Conservation (phyloP, 2,113 vertebrate genomes). For the Neolamprologus sp. region DNA sequence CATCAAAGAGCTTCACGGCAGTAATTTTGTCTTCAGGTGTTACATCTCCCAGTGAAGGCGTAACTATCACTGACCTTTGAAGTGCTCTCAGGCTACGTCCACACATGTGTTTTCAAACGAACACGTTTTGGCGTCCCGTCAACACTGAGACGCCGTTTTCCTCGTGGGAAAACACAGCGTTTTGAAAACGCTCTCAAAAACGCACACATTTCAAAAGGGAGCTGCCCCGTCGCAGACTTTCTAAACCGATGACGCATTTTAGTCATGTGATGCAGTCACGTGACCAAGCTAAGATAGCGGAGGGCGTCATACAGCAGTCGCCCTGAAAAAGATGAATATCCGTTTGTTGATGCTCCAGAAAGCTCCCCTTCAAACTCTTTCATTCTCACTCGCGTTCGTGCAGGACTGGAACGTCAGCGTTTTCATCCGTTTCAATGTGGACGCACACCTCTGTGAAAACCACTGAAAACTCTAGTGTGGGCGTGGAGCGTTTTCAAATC, state of each 20-base stretch:
- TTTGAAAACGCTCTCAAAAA: not conserved
- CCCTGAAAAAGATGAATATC: not conserved
- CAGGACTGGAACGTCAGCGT: not conserved
- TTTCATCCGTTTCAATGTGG: not conserved
- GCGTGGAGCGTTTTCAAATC: not conserved
- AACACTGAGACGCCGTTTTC: not conserved
- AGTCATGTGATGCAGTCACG: not conserved
- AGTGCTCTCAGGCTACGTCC: not conserved
- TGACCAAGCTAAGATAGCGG: rapidly evolving
- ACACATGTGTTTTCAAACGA: not conserved
- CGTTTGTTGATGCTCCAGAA: not conserved
- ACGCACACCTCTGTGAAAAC: not conserved
- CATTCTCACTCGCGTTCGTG: not conserved
- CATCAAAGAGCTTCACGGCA: not conserved
- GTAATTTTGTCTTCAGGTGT: not conserved
- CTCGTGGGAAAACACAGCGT: not conserved
- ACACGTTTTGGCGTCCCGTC: not conserved
- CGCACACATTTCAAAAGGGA: not conserved
- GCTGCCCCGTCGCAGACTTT: not conserved
- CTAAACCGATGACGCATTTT: not conserved
- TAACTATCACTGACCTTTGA: not conserved
- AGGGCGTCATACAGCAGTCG: not conserved
- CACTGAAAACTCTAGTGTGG: not conserved
- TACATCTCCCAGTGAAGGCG: not conserved
- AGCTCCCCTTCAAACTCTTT: not conserved